These are phyloP conservation scores for Marmota monax DNA, from an alignment of 2,113 vertebrate genomes.

Conservation along the genomic window DNA sequence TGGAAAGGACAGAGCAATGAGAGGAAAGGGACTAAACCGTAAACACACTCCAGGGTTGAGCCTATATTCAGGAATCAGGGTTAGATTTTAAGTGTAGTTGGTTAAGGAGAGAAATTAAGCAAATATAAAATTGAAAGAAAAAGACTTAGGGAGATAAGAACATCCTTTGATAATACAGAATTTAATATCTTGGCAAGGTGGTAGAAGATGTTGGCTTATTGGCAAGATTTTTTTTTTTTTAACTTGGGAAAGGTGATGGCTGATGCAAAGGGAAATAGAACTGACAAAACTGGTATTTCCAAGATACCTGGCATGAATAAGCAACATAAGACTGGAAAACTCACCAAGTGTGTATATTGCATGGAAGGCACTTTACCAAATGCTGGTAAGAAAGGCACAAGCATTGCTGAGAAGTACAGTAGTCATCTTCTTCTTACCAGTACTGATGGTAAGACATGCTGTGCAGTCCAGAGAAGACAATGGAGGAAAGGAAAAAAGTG, in stretches of 20 bases:
- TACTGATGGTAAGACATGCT: neutral
- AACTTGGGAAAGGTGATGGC: neutral
- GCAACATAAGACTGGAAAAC: neutral
- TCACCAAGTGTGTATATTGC: neutral
- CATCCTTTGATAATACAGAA: neutral
- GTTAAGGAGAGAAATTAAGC: neutral
- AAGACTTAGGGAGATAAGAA: neutral
- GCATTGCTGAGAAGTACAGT: neutral
- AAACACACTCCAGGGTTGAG: neutral
- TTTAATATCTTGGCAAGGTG: neutral
- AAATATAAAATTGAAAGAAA: neutral
- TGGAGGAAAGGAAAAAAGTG: neutral
- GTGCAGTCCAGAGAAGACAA: neutral
- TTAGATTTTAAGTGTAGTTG: neutral
- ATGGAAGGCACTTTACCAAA: neutral
- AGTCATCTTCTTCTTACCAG: neutral
- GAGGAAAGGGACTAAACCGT: neutral
- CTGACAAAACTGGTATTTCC: neutral
- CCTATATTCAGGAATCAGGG: neutral
- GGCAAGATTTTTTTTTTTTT: neutral
- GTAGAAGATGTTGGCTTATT: neutral
- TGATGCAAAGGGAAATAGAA: neutral
- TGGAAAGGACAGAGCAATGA: neutral
- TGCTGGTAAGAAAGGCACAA: neutral
- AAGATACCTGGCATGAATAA: neutral